Base-by-base conservation (phyloP, 2,888 invertebrate species). In the Oligia fasciuncula region DNA sequence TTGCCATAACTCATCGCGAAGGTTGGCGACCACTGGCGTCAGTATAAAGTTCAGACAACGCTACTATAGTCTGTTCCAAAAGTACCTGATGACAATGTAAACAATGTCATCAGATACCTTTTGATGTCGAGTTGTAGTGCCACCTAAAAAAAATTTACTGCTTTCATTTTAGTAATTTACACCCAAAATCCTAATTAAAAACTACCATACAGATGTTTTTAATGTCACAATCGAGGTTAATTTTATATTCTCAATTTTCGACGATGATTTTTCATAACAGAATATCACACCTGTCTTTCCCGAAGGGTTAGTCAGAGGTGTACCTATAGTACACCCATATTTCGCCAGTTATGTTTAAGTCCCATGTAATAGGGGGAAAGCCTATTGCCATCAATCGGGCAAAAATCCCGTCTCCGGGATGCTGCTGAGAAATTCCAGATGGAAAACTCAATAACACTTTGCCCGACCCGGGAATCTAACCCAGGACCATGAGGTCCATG, bases 1-100 rank as follows among this genome's bases (percentile, higher is more conserved):
- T 88, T 88, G 83, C 51, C 43, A 73, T 81, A 87, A 87, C 69
- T 84, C 75, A 62, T 57, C 13, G 19, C 35, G 85, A 88, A 88
- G 88, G 87, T 79, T 77, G 63, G 43, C 43, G 84, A 29, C 49
- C 54, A 54, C 51, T 63, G 35, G 54, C 60, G 19, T 43, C 71
- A 17, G 74, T 69, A 43, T 74, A 83, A 73, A 72, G 68, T 83
- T 68, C 68, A 60, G 49, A 51, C 62, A 6, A 4, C 29, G 8
- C 40, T 40, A 40, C 11, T 70, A 54, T 23, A 54, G 23, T 54
- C 54, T n/a, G 23, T 5, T 35, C 23, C 1, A 54, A 54, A 70
- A 40, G 0, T 9, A 11, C 23, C 2, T 11, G 54, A 1, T n/a
- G 3, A 17, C 40, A 5, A 40, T 46, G 43, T 67, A 17, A 46